Base-by-base conservation (phyloP, 2,113 vertebrate species). In the Carollia perspicillata region DNA sequence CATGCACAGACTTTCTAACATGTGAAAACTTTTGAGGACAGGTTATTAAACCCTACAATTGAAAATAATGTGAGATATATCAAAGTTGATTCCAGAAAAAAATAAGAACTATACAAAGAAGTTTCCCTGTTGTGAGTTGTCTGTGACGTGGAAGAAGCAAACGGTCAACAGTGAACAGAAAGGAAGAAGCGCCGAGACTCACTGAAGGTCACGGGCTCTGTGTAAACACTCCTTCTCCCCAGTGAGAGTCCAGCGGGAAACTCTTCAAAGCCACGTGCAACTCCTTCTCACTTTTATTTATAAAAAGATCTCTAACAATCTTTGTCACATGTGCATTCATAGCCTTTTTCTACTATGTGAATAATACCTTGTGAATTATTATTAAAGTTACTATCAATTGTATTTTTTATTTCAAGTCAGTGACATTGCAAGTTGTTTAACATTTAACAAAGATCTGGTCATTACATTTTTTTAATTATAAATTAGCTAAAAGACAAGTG, bases 91-190 rank as follows among this genome's bases (percentile, higher is more conserved):
- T 22, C 11, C 28, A 69, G 51, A 47, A 75, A 33, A 71, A 84
- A 89, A 81, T 63, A 88, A 90, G 87, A 90, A 12, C 63, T 93
- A 58, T 35, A 74, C 37, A 91, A 92, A 95, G 78, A 77, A 88
- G 77, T 63, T 66, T 60, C 71, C 86, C 93, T 92, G 87, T 71
- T 81, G 30, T 91, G n/a, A 91, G 92, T 97, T 93, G 85, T 78
- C 90, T 84, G 7, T 71, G 51, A 89, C 72, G 7, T 71, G 60
- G 51, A 47, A 84, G 83, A 93, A 83, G 58, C 68, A 81, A 95
- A 72, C 44, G 89, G 66, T 42, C 84, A 95, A 71, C 14, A 89
- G 6, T n/a, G 68, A 35, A 35, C 20, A 30, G 63, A 30, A 75
- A 66, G 77, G n/a, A 83, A 84, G 74, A 49, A 83, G 51, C 2